Conservation (phyloP, 2,888 invertebrate genomes). For the Cantharis rufa region DNA sequence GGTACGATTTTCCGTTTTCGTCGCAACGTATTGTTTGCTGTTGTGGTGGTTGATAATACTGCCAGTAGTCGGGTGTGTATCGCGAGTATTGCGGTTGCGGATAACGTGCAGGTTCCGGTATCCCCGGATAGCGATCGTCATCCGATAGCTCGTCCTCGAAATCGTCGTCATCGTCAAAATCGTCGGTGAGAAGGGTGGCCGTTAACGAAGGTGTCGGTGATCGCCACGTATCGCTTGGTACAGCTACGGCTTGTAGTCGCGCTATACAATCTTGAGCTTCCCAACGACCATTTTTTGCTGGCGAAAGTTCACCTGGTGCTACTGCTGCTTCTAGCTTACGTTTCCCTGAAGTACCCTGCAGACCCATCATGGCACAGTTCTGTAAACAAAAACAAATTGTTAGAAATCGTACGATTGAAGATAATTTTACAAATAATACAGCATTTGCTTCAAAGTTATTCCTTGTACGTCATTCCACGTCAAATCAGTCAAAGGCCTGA, state of each 20-base stretch:
- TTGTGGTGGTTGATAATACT: constrained; percentile 60
- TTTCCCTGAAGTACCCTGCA: constrained; percentile 74
- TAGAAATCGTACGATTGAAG: neutral
- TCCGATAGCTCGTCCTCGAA: constrained; percentile 64
- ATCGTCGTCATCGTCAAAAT: constrained; percentile 66
- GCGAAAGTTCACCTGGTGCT: constrained; percentile 56
- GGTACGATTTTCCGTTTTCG: constrained; percentile 88
- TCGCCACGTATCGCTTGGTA: constrained; percentile 65
- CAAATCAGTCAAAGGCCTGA: too few relatives aligned
- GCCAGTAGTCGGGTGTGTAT: constrained; percentile 55
- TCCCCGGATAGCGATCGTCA: constrained; percentile 61
- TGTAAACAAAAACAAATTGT: constrained; percentile 42
- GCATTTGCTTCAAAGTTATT: too few relatives aligned
- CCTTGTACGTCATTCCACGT: too few relatives aligned
- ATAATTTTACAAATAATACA: too few relatives aligned
- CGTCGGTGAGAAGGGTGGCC: constrained; percentile 51
- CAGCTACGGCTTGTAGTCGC: constrained; percentile 72
- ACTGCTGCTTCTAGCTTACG: constrained; percentile 64
- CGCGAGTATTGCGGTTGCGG: constrained; percentile 48
- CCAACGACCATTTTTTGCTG: constrained; percentile 64
- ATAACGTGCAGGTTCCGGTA: constrained; percentile 53
- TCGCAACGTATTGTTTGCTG: constrained; percentile 85
- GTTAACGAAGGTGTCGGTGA: constrained; percentile 54
- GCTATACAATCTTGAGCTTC: constrained; percentile 64
- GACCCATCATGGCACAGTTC: constrained; percentile 75